Evolutionary conservation across 2,888 invertebrate species (phyloP).

Genomic region (Sarcophaga subvicina): DNA sequence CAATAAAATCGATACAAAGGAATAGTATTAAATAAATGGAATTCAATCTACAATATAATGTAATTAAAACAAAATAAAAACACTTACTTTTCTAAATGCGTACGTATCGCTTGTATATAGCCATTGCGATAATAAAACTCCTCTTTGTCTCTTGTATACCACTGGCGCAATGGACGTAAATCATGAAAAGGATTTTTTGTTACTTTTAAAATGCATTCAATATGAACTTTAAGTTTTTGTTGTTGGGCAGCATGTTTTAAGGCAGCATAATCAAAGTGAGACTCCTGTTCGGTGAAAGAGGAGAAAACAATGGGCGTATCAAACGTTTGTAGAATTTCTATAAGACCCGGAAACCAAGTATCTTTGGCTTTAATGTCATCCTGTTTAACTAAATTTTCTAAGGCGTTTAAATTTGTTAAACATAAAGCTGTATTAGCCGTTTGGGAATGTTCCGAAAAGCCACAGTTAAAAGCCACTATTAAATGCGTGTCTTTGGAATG

Average conservation of each 20-base stretch:
- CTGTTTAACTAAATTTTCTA: slow-evolving; percentile 15
- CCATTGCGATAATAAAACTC: slow-evolving; percentile 76
- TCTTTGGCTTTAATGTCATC: slow-evolving; percentile 17
- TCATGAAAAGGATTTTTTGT: slow-evolving; percentile 76
- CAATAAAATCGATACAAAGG: neutral
- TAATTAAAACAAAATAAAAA: neutral
- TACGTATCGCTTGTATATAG: slow-evolving; percentile 75
- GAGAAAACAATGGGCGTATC: slow-evolving; percentile 77
- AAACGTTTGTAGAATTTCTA: slow-evolving; percentile 71
- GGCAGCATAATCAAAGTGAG: slow-evolving; percentile 73
- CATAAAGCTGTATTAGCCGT: slow-evolving; percentile 9
- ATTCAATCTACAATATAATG: slow-evolving; percentile 58
- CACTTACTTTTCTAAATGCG: slow-evolving; percentile 52
- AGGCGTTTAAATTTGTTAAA: slow-evolving; percentile 19
- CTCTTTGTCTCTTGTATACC: slow-evolving; percentile 72
- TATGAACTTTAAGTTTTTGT: slow-evolving; percentile 48
- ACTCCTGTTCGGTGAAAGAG: slow-evolving; percentile 74
- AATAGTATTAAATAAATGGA: neutral
- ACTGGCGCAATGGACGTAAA: slow-evolving; percentile 74
- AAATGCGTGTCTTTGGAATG: slow-evolving; percentile 70
- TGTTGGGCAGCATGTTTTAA: slow-evolving; percentile 62
- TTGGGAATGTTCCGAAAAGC: slow-evolving; percentile 72
- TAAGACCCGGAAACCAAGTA: slow-evolving; percentile 71
- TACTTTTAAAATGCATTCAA: slow-evolving; percentile 71
- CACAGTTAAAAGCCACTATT: slow-evolving; percentile 76